phyloP scores from a whole-genome alignment of 2,797 vertebrate species.

The Chloroceryle amazona region DNA sequence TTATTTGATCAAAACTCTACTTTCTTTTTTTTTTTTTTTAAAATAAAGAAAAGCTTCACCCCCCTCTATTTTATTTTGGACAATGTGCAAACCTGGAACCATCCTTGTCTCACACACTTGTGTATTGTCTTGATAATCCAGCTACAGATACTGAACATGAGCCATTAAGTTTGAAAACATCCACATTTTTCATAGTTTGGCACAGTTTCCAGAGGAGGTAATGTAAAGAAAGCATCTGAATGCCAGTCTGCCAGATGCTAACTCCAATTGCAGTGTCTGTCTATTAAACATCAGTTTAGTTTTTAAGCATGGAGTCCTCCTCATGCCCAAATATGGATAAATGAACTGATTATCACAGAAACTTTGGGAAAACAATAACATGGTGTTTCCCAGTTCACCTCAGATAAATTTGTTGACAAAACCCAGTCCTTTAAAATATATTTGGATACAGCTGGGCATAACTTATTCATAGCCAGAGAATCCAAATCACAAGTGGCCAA shows the following conservation, averaged over 20 bases:
- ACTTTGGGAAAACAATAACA: background rate
- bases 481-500: background rate
- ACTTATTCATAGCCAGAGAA: background rate
- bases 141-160: background rate
- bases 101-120: background rate
- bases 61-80: background rate
- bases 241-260: background rate
- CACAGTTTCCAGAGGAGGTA: background rate
- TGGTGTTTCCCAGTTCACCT: background rate
- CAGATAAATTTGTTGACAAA: background rate
- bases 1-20: background rate
- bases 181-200: background rate
- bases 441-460: background rate
- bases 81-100: background rate
- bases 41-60: background rate
- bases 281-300: background rate
- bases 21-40: background rate
- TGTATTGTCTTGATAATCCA: background rate
- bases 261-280: background rate
- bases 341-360: background rate
- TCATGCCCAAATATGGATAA: background rate
- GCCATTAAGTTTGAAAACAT: background rate
- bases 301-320: background rate
- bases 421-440: background rate
- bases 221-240: background rate